Evolutionary conservation across 2,113 vertebrate genomes (phyloP), one percentile per base, ranked within the genome.

Genomic region (Trematocara variabile): DNA sequence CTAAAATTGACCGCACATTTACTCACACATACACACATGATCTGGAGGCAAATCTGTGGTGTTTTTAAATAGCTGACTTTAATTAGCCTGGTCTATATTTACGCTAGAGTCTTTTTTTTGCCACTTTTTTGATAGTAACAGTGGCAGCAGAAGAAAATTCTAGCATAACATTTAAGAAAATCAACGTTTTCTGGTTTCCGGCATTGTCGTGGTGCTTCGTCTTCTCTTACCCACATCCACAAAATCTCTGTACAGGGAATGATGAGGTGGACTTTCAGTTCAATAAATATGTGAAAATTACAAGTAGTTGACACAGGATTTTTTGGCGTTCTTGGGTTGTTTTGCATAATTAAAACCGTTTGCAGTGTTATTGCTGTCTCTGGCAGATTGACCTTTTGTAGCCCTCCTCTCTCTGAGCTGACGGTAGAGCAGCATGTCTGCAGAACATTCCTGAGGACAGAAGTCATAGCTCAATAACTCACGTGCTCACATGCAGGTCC

Each of bases 381-480:
- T 84, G 81, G 86, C 68, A 80, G 86, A 52, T 46, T 48, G 85
- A 78, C 86, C 65, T 54, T 91, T 68, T 70, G 81, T 79, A 70
- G 81, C 68, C 16, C 58, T 65, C 28, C 48, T 85, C 81, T 52
- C 18, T 46, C 3, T 54, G 53, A 33, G 55, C 44, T 60, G 77
- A 87, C 4, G 58, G 58, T 56, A 5, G 82, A 81, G 68, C 80
- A 8, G 28, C 84, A 81, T 81, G 81, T 44, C 77, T 80, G 79
- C 85, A 82, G 39, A 33, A 54, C 93, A 92, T 95, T 94, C 93
- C 91, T 91, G 83, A 89, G 88, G 58, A 79, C 63, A 83, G 39
- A 56, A 90, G 91, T 95, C 90, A 94, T 91, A 53, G 77, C 25
- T 84, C 87, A 52, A 5, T 81, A 78, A 55, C 54, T 58, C 86